Base-by-base conservation (phyloP, 2,888 invertebrate genomes). In the Erpobdella octoculata region DNA sequence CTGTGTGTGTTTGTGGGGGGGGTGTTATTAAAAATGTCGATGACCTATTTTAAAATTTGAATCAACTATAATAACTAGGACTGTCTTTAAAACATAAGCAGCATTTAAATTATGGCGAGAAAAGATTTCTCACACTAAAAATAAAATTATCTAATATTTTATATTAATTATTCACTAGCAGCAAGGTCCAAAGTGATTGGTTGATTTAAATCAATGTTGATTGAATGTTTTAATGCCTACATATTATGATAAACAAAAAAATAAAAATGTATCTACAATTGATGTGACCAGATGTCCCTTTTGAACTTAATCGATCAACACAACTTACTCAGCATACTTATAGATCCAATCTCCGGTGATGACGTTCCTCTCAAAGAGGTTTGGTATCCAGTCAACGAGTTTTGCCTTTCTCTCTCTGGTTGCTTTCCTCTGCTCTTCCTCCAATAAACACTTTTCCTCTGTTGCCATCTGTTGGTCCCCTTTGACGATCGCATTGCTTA, bases 391-490 rank as follows among this genome's bases (percentile, higher is more conserved):
- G 6, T 88, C 87, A 2, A 87, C 84, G 69, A 88, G 86, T 75
- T 86, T 87, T 0, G 85, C 84, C 77, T 88, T 87, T 3, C 91
- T 85, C 73, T 89, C 88, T 78, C 88, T 89, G 0, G 90, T 90
- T 0, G 88, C 86, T 21, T 86, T 86, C 6, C 94, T 85, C 82
- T 94, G 94, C 0, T 88, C 89, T 81, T 94, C 93, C 79, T 95
- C 95, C 65, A 95, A 86, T 58, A 89, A 85, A 0, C 92, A 93
- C 85, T 95, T 95, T 80, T 93, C 91, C 73, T 73, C 41, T 0
- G 95, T 95, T 0, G 95, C 95, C 1, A 89, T 89, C 36, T 89
- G 87, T 86, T 92, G 91, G 84, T 95, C 93, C 73, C 91, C 91
- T 15, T 87, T 86, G 31, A 84, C 82, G 76, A 95, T 92, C 0